Percentiles rank a stretch among this genome's conserved stretches.
These are phyloP conservation scores for Platycnemis pennipes DNA, from an alignment of 2,888 invertebrate genomes.

Conservation along the genomic window DNA sequence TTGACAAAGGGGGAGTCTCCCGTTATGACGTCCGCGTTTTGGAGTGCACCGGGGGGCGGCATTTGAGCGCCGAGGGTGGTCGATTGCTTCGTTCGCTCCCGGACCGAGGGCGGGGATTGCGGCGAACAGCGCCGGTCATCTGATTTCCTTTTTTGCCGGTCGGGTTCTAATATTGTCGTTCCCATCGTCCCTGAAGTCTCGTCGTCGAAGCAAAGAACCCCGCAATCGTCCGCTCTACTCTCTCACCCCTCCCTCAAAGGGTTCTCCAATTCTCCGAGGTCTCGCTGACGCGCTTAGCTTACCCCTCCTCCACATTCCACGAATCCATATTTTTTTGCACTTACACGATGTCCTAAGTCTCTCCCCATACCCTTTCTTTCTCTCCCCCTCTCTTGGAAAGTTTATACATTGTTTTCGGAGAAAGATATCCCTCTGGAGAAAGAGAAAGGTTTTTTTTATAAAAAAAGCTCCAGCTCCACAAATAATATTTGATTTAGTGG, in stretches of 20 bases:
- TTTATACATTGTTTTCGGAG: neutral
- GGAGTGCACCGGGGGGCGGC: neutral
- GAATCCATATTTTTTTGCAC: neutral
- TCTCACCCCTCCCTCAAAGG: too few relatives aligned
- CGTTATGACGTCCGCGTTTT: constrained; percentile 25
- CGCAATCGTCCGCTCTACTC: neutral
- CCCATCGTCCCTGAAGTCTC: neutral
- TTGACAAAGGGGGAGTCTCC: neutral
- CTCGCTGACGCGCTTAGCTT: neutral
- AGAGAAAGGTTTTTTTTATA: neutral
- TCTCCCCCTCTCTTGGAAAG: neutral
- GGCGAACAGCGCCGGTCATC: neutral
- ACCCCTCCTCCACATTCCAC: neutral
- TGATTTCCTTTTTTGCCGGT: neutral
- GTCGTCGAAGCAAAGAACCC: neutral
- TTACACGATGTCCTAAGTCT: neutral
- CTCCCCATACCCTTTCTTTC: neutral
- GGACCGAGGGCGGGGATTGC: constrained; percentile 20
- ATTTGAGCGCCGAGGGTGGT: neutral
- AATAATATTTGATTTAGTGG: neutral
- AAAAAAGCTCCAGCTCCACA: neutral
- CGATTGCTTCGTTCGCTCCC: neutral
- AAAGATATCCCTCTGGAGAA: neutral
- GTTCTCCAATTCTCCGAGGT: too few relatives aligned
- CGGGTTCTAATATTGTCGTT: neutral